A percentile compares a stretch with the other conserved stretches of the same genome.
Evolutionary conservation across 2,113 vertebrate genomes (phyloP).

Genomic region (Apodemus speciosus): DNA sequence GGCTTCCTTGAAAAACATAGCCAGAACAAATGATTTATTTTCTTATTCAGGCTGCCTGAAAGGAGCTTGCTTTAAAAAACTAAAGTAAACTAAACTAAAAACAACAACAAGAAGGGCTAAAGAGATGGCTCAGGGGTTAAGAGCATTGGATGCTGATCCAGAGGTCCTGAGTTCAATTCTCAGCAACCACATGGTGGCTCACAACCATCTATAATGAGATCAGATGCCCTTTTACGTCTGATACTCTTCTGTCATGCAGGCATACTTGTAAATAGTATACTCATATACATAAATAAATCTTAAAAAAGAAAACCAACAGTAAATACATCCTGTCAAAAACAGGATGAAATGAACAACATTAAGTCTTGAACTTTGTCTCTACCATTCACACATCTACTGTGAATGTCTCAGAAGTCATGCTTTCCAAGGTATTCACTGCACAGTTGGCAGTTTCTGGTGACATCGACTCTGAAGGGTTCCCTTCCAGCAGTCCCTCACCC

Average conservation of each 20-base stretch:
- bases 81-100: background rate
- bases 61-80: background rate
- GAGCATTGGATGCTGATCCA: too few relatives aligned
- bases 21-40: background rate
- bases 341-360: background rate
- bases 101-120: background rate
- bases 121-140: too few relatives aligned
- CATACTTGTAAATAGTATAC: too few relatives aligned
- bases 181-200: too few relatives aligned
- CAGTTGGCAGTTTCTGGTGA: background rate
- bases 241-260: too few relatives aligned
- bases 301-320: background rate
- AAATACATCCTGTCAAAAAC: slow-evolving; percentile 23
- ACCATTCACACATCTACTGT: background rate
- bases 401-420: background rate
- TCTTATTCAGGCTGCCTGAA: slow-evolving; percentile 13
- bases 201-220: too few relatives aligned
- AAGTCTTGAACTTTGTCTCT: background rate
- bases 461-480: background rate
- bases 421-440: background rate
- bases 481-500: background rate
- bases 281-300: background rate
- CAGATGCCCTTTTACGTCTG: too few relatives aligned
- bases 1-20: background rate
- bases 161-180: too few relatives aligned